phyloP scores from a whole-genome alignment of 2,113 vertebrate genomes.

The Ictalurus furcatus region DNA sequence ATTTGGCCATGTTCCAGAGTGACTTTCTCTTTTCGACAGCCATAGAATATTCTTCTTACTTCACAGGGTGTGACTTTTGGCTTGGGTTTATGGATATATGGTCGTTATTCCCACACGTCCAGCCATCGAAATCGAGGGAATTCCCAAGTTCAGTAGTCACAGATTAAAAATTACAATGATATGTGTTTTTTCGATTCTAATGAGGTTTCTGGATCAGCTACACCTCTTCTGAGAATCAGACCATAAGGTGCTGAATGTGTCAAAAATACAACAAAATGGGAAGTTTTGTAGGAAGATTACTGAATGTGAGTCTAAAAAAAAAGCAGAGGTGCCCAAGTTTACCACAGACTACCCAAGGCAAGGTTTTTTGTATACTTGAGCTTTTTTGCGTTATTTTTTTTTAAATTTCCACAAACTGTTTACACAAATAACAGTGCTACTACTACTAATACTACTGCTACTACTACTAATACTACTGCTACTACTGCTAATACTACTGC shows the following conservation, averaged over 20 bases:
- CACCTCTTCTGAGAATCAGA: neutral
- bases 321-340: neutral
- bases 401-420: neutral
- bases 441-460: neutral
- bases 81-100: neutral
- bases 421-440: neutral
- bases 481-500: neutral
- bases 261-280: neutral
- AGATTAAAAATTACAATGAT: neutral
- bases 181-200: neutral
- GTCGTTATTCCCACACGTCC: neutral
- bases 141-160: neutral
- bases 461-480: neutral
- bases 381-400: neutral
- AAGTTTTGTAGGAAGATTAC: neutral
- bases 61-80: neutral
- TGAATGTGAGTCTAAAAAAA: neutral
- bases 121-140: neutral
- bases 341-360: neutral
- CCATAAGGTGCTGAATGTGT: neutral
- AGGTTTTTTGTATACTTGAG: neutral
- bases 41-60: neutral
- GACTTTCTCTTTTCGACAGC: neutral
- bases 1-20: conserved; percentile 1
- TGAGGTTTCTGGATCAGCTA: neutral